phyloP scores from a whole-genome alignment of 2,888 invertebrate genomes.

The Melanophora roralis region DNA sequence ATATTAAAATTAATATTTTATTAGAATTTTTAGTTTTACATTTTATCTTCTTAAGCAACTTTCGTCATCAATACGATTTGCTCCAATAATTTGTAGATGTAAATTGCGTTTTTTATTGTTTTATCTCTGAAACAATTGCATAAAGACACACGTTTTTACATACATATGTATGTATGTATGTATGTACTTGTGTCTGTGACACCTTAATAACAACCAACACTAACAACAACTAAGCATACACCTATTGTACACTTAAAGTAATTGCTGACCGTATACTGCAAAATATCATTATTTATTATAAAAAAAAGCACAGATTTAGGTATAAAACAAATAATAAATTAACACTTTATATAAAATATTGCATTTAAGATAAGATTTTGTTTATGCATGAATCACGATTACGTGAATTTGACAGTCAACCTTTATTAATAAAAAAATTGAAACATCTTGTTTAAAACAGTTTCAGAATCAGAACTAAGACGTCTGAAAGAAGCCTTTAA shows the following conservation, averaged over 20 bases:
- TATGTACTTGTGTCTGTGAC: neutral
- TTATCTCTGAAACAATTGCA: neutral
- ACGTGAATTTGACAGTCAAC: neutral
- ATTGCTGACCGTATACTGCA: neutral
- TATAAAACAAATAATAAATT: slow-evolving; percentile 53
- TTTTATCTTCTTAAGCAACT: neutral
- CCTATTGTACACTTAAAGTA: neutral
- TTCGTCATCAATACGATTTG: neutral
- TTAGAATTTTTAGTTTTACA: neutral
- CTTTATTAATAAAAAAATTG: neutral
- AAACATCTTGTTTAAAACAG: slow-evolving; percentile 77
- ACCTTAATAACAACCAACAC: neutral
- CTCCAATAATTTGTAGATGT: neutral
- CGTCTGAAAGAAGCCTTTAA: slow-evolving; percentile 93
- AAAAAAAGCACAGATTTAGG: slow-evolving; percentile 59
- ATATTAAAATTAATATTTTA: neutral
- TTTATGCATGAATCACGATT: slow-evolving; percentile 24
- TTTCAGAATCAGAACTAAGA: slow-evolving; percentile 89
- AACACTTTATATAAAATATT: slow-evolving; percentile 5
- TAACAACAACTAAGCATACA: neutral
- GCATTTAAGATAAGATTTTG: slow-evolving; percentile 31
- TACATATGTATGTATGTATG: neutral
- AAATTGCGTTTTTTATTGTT: neutral
- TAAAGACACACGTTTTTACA: too few relatives aligned
- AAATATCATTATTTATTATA: slow-evolving; percentile 5